Base-by-base conservation (phyloP, 92 coral and sea anemone genomes). In the Porites cylindrica region DNA sequence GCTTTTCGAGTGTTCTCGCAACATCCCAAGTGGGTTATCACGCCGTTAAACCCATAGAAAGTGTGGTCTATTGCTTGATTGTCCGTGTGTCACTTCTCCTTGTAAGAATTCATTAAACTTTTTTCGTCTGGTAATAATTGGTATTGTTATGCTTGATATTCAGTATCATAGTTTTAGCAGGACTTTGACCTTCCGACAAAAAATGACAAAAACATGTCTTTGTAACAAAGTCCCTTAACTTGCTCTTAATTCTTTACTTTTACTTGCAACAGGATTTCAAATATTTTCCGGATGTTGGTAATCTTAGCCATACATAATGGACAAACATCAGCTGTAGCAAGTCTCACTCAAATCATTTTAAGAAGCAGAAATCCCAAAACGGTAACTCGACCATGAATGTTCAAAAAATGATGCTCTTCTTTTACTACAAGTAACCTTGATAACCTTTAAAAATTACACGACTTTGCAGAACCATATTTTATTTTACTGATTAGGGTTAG, bases 241-340 rank as follows among this genome's bases (percentile, higher is more conserved):
- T 26, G 1, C 11, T 10, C 14, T 14, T 10, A 50, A 7, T 7
- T 71, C 4, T 16, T 18, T 32, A 7, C 38, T 88, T 52, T 7
- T 72, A 29, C 21, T 20, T 24, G 75, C 62, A 7, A 16, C 82
- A 95, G 96, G 85, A 71, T 81, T 53, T 83, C 94, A 12, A 90
- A 93, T 87, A 70, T 85, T 38, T 91, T 92, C 53, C 93, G 91
- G 21, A 68, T 93, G 89, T 52, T 89, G 19, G 88, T 94, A 51
- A 84, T 91, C 71, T 91, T 95, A 2, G 91, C 95, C 26, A 68
- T 95, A 20, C 94, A 95, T 68, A 83, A 91, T 63, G 96, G 98
- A 64, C 75, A 88, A 62, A 63, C 90, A 5, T 82, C 88, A 66
- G 92, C 96, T n/a, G 85, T 90, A 19, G 90, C 92, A 64, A 80